phyloP scores from a whole-genome alignment of 1,140 invertebrate genomes.

The Octopus bimaculoides region DNA sequence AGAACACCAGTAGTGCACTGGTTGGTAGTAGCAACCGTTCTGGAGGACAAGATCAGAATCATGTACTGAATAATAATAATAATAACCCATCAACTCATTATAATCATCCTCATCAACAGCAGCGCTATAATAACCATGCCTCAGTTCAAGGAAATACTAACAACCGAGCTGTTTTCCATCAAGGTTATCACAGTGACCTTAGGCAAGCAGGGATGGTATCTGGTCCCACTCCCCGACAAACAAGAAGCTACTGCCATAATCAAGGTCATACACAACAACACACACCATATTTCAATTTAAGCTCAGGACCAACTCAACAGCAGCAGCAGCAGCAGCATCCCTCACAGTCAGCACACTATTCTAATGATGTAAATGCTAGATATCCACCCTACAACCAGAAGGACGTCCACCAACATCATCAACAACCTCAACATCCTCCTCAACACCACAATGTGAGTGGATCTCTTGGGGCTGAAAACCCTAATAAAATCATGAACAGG shows the following conservation, averaged over 20 bases:
- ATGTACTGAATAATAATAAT: background rate
- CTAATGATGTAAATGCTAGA: constrained; percentile 4
- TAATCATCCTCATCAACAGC: background rate
- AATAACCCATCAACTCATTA: background rate
- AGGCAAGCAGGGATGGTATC: background rate
- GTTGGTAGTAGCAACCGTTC: no score
- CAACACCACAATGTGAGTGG: background rate
- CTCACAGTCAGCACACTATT: background rate
- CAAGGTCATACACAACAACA: background rate
- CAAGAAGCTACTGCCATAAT: background rate
- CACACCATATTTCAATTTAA: background rate
- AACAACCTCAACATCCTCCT: background rate
- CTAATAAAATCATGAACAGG: background rate
- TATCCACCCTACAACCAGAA: background rate
- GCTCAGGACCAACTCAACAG: background rate
- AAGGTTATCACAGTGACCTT: background rate
- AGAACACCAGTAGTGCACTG: no score
- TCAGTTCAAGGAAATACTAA: background rate
- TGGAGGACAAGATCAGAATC: background rate
- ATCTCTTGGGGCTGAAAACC: background rate
- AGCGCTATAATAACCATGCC: background rate
- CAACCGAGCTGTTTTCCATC: background rate
- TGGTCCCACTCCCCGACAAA: background rate
- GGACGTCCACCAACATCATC: background rate
- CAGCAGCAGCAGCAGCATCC: background rate